These are phyloP conservation scores for Drosophila niveifrons DNA, from an alignment of 2,888 invertebrate genomes.

Conservation along the genomic window DNA sequence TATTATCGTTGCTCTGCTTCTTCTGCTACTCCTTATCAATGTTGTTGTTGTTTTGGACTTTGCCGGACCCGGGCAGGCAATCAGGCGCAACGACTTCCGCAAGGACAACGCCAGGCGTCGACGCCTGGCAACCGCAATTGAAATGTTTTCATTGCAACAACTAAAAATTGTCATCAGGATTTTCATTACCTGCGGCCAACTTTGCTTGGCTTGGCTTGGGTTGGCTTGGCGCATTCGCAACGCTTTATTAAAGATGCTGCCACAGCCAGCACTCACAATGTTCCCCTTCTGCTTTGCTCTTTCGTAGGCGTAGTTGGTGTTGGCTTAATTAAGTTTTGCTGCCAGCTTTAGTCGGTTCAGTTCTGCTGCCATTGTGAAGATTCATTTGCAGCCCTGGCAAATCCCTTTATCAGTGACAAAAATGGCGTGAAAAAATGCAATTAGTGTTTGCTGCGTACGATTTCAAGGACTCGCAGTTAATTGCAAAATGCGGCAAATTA, in stretches of 20 bases:
- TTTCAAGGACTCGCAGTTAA: slow-evolving; percentile 73
- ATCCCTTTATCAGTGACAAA: slow-evolving; percentile 60
- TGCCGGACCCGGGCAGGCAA: slow-evolving; percentile 51
- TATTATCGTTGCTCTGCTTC: slow-evolving; percentile 13
- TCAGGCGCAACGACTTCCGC: slow-evolving; percentile 73
- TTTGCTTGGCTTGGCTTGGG: slow-evolving; percentile 54
- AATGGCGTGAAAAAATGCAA: slow-evolving; percentile 77
- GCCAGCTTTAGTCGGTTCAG: slow-evolving; percentile 36
- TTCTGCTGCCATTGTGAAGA: slow-evolving; percentile 36
- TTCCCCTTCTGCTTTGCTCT: not conserved
- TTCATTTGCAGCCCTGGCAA: slow-evolving; percentile 56
- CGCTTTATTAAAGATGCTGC: slow-evolving; percentile 75
- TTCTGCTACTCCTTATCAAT: slow-evolving; percentile 3
- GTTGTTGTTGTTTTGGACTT: slow-evolving; percentile 26
- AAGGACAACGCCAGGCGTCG: slow-evolving; percentile 51
- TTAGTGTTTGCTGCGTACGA: slow-evolving; percentile 68
- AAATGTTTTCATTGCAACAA: slow-evolving; percentile 81
- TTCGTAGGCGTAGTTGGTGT: slow-evolving; percentile 64
- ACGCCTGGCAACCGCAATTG: slow-evolving; percentile 76
- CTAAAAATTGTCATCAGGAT: slow-evolving; percentile 81
- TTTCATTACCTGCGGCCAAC: slow-evolving; percentile 81
- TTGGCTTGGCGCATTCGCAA: slow-evolving; percentile 52
- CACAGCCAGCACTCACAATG: slow-evolving; percentile 21
- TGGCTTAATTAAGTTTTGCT: slow-evolving; percentile 77
- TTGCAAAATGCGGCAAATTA: slow-evolving; percentile 76